Conservation (phyloP, 1,140 invertebrate genomes). For the Bathynomus jamesi region DNA sequence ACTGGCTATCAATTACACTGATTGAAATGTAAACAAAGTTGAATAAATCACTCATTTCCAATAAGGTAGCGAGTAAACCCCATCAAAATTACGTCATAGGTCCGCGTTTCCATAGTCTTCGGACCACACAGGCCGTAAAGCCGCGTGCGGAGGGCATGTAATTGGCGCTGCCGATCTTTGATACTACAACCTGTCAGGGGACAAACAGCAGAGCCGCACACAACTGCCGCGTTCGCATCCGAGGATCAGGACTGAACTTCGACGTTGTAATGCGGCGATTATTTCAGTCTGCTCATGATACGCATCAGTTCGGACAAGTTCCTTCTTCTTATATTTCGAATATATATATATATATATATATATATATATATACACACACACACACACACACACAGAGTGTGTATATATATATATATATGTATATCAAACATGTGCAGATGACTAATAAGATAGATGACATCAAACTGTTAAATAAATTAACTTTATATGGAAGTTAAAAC, state of each 20-base stretch:
- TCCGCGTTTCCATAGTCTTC: too few species aligned
- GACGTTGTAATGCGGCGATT: too few species aligned
- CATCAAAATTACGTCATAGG: too few species aligned
- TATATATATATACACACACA: not conserved
- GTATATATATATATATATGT: not conserved
- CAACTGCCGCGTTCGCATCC: not conserved
- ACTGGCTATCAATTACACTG: too few species aligned
- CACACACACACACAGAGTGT: not conserved
- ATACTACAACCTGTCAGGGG: not conserved
- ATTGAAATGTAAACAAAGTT: too few species aligned
- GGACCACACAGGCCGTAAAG: not conserved
- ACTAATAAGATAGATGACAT: not conserved
- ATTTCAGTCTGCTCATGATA: too few species aligned
- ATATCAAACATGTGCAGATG: not conserved
- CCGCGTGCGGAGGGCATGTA: not conserved
- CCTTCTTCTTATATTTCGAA: not conserved
- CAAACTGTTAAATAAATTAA: too few species aligned
- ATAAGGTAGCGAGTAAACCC: too few species aligned
- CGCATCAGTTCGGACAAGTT: too few species aligned
- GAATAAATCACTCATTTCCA: too few species aligned
- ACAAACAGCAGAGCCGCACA: not conserved
- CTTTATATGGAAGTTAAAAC: too few species aligned
- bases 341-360: not conserved
- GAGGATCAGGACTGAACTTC: not conserved
- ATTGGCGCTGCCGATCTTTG: not conserved